Evolutionary conservation across 2,113 vertebrate species (phyloP).

Genomic region (Alouatta palliata): DNA sequence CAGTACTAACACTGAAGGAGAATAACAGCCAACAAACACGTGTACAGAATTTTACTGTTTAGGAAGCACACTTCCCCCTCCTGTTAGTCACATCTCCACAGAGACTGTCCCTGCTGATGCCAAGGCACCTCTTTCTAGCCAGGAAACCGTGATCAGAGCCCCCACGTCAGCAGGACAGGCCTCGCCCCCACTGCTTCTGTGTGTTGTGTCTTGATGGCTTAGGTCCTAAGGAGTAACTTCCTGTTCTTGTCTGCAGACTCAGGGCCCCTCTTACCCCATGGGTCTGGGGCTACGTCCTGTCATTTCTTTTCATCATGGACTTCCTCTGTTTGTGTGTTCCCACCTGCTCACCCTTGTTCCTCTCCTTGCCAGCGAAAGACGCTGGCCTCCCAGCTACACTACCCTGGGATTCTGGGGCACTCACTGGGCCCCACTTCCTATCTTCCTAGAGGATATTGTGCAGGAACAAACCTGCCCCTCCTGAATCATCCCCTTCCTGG

Average conservation of each 20-base stretch:
- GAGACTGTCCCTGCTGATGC: constrained; percentile 18
- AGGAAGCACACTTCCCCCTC: not conserved
- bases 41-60: not conserved
- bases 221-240: constrained; percentile 17
- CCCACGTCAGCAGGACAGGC: not conserved
- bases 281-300: not conserved
- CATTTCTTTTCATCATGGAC: not conserved
- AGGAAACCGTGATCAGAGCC: constrained; percentile 9
- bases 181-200: not conserved
- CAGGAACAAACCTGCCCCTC: not conserved
- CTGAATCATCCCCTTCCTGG: not conserved
- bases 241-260: not conserved
- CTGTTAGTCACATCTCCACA: not conserved
- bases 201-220: not conserved
- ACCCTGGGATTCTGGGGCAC: constrained; percentile 8
- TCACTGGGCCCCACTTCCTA: not conserved
- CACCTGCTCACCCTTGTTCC: constrained; percentile 26
- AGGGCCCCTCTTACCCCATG: not conserved
- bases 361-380: not conserved
- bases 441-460: not conserved
- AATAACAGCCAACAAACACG: not conserved
- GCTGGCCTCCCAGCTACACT: not conserved
- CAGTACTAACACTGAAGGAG: not conserved
- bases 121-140: not conserved
- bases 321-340: constrained; percentile 60